Conservation (phyloP, 2,113 vertebrate genomes). For the Mungos mungo region DNA sequence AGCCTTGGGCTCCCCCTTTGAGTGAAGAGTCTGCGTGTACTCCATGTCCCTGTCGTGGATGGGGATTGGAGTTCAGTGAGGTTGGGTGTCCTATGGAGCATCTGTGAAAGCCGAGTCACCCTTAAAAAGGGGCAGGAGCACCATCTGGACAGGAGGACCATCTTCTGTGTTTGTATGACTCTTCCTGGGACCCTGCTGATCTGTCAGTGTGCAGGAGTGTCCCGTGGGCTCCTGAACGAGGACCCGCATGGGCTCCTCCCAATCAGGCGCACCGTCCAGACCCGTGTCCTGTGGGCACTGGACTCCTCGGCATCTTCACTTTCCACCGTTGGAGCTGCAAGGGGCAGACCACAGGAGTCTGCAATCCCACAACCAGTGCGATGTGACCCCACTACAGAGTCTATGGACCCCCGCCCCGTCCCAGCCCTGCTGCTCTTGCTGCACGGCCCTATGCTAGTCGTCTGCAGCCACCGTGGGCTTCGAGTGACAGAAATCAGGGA, state of each 20-base stretch:
- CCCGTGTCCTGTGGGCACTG: too few relatives aligned
- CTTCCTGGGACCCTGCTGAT: neutral
- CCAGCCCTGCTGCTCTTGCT: too few relatives aligned
- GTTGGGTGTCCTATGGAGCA: neutral
- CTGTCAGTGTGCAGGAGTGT: too few relatives aligned
- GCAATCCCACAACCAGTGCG: rapidly evolving
- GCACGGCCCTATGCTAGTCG: neutral
- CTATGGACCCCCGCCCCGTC: too few relatives aligned
- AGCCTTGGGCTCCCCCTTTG: neutral
- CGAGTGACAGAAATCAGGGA: neutral
- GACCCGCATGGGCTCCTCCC: too few relatives aligned
- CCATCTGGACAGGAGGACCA: too few relatives aligned
- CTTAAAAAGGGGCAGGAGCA: neutral
- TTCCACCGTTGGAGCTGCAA: neutral
- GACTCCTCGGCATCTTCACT: neutral
- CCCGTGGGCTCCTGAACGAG: neutral
- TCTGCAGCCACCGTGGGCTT: neutral
- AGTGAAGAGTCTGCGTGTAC: neutral
- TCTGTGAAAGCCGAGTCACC: neutral
- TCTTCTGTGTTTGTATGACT: too few relatives aligned
- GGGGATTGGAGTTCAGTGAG: neutral
- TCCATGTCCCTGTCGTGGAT: neutral
- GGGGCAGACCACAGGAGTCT: neutral
- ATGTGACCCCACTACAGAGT: neutral
- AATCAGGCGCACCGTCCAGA: neutral